Evolutionary conservation across 2,797 vertebrate genomes (phyloP).

Genomic region (Linurgus olivaceus): DNA sequence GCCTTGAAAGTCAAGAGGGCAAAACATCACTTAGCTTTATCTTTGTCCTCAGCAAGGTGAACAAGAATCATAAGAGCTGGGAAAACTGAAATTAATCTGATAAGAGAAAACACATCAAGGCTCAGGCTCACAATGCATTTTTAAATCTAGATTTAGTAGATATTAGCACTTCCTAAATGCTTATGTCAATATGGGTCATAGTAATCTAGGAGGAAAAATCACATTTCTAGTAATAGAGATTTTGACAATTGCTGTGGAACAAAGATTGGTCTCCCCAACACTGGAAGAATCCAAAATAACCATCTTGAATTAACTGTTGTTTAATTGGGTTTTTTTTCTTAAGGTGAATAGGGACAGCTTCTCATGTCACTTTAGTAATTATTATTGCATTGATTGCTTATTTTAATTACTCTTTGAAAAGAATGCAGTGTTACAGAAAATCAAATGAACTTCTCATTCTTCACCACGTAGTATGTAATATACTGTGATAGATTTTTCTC

Average conservation of each 20-base stretch:
- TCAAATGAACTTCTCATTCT: background rate
- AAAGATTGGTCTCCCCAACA: background rate
- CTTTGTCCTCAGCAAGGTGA: background rate
- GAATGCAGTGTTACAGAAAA: too few species aligned
- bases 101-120: background rate
- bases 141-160: background rate
- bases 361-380: background rate
- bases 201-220: background rate
- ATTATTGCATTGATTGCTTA: background rate
- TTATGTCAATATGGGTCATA: background rate
- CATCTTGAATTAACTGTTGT: background rate
- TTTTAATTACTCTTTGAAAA: background rate
- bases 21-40: background rate
- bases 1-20: conserved; percentile 7
- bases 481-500: background rate
- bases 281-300: background rate
- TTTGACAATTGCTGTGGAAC: background rate
- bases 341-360: background rate
- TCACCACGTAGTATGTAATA: background rate
- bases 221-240: background rate
- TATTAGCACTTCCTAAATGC: background rate
- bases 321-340: background rate
- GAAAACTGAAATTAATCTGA: background rate
- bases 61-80: background rate
- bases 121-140: background rate